Conservation (phyloP, 2,113 vertebrate genomes). For the Rafetus swinhoei region DNA sequence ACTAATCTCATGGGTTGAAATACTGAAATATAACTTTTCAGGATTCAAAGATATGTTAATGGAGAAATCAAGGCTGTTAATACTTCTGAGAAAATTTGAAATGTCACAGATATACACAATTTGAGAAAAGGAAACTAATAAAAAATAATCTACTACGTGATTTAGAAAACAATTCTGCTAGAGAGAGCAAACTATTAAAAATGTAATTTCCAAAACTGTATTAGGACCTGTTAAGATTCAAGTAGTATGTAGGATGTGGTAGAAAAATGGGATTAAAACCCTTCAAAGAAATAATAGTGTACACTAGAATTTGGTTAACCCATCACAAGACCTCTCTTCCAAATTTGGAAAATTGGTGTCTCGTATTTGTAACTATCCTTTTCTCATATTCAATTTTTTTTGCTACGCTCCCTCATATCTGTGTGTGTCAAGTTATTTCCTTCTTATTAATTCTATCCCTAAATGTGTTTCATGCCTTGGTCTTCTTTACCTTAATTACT, state of each 20-base stretch:
- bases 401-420: neutral
- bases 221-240: neutral
- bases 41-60: neutral
- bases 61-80: neutral
- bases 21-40: neutral
- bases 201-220: slow-evolving; percentile 5
- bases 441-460: neutral
- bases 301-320: neutral
- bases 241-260: neutral
- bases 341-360: neutral
- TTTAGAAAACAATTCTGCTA: neutral
- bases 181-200: neutral
- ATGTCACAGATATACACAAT: neutral
- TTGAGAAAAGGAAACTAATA: neutral
- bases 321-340: neutral
- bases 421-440: neutral
- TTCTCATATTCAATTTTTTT: neutral
- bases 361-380: neutral
- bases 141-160: neutral
- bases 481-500: neutral
- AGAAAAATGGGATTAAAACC: neutral
- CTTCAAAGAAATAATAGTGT: neutral
- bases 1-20: neutral
- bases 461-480: neutral
- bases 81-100: neutral